A percentile compares a stretch with the other conserved stretches of the same genome.
Conservation (phyloP, 1,140 invertebrate species). For the Drosophila repletoides region DNA sequence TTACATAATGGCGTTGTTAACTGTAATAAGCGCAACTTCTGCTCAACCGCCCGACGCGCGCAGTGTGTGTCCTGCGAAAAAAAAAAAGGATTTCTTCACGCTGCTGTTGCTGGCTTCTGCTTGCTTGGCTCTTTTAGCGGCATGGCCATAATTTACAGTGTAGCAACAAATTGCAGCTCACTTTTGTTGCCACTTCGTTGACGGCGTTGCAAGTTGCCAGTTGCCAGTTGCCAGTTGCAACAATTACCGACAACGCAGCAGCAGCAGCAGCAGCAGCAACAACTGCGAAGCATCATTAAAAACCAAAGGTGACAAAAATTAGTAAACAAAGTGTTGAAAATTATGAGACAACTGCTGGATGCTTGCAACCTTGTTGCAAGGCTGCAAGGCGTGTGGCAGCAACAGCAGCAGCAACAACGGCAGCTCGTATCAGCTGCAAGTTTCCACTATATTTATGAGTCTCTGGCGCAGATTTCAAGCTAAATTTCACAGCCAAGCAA, state of each 20-base stretch:
- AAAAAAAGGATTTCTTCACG: slow-evolving; percentile 61
- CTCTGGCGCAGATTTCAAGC: slow-evolving; percentile 14
- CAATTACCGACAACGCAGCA: slow-evolving; percentile 61
- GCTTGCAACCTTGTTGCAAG: slow-evolving; percentile 3
- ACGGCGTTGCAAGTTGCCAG: slow-evolving; percentile 21
- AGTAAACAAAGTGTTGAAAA: slow-evolving; percentile 80
- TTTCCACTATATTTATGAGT: slow-evolving; percentile 29
- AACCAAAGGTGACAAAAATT: slow-evolving; percentile 80
- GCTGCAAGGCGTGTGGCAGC: slow-evolving; percentile 42
- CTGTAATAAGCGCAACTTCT: slow-evolving; percentile 78
- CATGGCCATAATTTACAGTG: slow-evolving; percentile 34
- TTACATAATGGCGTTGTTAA: slow-evolving; percentile 80
- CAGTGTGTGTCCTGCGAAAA: slow-evolving; percentile 72
- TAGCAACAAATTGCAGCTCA: slow-evolving; percentile 64
- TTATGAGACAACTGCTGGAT: slow-evolving; percentile 74
- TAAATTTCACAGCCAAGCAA: not conserved
- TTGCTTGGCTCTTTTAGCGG: slow-evolving; percentile 31
- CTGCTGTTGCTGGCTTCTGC: slow-evolving; percentile 1
- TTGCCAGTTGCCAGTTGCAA: slow-evolving; percentile 35
- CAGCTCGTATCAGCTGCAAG: slow-evolving; percentile 41
- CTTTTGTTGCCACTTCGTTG: slow-evolving; percentile 55
- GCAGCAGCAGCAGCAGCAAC: not conserved
- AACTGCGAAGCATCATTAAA: slow-evolving; percentile 67
- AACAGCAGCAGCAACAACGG: not conserved
- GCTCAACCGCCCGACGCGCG: slow-evolving; percentile 44